These are phyloP conservation scores for Gasteruption jaculator DNA, from an alignment of 2,888 invertebrate species.

Conservation along the genomic window DNA sequence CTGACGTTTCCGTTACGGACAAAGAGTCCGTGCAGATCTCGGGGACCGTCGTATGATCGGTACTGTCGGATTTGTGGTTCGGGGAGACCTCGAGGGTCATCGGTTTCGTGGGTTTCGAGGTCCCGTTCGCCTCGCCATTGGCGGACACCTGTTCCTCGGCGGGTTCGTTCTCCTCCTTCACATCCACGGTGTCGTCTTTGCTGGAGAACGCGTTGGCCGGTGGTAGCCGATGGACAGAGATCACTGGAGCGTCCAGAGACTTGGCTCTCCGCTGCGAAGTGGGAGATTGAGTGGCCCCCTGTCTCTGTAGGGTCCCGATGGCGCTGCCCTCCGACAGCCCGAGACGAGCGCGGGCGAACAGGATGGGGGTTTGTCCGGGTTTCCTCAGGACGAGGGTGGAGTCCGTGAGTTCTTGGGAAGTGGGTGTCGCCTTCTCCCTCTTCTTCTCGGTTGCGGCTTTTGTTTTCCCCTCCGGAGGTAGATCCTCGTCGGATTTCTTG, in stretches of 20 bases:
- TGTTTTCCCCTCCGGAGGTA: constrained; percentile 35
- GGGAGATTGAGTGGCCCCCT: constrained; percentile 73
- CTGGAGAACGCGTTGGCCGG: constrained; percentile 83
- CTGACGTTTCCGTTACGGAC: constrained; percentile 45
- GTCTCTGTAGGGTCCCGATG: constrained; percentile 68
- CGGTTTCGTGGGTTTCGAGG: constrained; percentile 25
- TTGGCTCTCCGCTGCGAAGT: constrained; percentile 73
- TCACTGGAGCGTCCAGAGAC: constrained; percentile 79
- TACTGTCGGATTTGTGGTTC: constrained; percentile 43
- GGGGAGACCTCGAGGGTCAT: constrained; percentile 35
- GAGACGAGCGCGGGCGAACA: constrained; percentile 75
- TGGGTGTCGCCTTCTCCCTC: constrained; percentile 29
- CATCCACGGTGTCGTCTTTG: constrained; percentile 82
- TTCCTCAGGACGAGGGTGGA: constrained; percentile 66
- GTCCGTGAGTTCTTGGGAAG: constrained; percentile 58
- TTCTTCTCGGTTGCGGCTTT: constrained; percentile 21
- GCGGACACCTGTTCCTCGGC: constrained; percentile 1
- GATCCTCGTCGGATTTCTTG: constrained; percentile 58
- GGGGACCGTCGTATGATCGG: constrained; percentile 41
- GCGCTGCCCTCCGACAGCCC: constrained; percentile 83
- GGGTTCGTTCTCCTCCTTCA: too few relatives aligned
- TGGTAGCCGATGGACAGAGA: constrained; percentile 73
- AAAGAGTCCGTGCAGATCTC: constrained; percentile 44
- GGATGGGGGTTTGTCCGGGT: constrained; percentile 70
- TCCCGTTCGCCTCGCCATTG: not conserved